Percentiles rank a stretch among this genome's conserved stretches.
Conservation (phyloP, 37 sponge, comb jelly and placozoan genomes). For the Hexactinellida sp. region DNA sequence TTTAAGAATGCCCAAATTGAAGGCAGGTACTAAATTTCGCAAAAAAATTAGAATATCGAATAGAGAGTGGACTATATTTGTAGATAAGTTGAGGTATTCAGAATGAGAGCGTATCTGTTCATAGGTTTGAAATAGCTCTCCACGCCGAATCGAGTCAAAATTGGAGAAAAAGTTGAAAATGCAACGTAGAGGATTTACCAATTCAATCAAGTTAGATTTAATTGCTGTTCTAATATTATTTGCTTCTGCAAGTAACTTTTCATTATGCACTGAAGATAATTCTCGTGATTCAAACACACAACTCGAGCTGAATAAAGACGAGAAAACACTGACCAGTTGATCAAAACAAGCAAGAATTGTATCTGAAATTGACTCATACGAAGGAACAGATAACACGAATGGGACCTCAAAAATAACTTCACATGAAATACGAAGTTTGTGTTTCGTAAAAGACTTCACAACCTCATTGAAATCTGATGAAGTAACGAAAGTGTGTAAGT, state of each 20-base stretch:
- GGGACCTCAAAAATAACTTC: not conserved
- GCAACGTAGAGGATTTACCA: not conserved
- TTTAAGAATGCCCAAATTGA: not conserved
- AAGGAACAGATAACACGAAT: not conserved
- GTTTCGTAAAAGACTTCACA: not conserved
- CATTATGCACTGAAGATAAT: not conserved
- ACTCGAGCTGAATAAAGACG: not conserved
- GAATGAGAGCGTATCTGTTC: not conserved
- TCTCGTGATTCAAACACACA: not conserved
- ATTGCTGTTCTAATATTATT: not conserved
- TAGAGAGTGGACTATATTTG: not conserved
- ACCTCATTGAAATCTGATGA: not conserved
- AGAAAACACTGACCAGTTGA: not conserved
- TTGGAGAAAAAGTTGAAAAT: not conserved
- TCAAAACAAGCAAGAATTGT: not conserved
- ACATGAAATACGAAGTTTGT: not conserved
- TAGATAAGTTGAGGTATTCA: not conserved
- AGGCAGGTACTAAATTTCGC: not conserved
- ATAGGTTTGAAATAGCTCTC: not conserved
- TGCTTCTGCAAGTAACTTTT: not conserved
- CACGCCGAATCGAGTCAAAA: not conserved
- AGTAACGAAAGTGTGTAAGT: not conserved
- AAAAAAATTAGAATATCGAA: not conserved
- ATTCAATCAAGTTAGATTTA: not conserved
- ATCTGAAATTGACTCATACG: not conserved